A percentile compares a stretch with the other conserved stretches of the same genome.
These are phyloP conservation scores for Silurus lanzhouensis DNA, from an alignment of 2,797 vertebrate genomes.

Conservation along the genomic window DNA sequence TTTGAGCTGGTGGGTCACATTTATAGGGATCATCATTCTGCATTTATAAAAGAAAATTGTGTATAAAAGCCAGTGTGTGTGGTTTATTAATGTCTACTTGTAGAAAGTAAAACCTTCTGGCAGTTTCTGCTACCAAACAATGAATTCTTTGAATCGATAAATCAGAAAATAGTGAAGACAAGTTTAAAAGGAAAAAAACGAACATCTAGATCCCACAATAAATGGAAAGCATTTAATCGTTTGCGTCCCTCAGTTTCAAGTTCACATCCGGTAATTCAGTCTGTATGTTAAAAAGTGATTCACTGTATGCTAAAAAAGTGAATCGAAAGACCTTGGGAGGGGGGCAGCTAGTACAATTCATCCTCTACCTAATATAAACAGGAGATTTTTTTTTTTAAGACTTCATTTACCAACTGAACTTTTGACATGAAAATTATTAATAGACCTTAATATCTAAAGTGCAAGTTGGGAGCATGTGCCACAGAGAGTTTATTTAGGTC, in stretches of 20 bases:
- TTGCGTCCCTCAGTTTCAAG: neutral
- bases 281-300: neutral
- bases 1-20: neutral
- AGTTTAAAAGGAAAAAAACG: too few species aligned
- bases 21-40: neutral
- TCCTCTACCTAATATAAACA: slow-evolving; percentile 18
- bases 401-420: slow-evolving; percentile 33
- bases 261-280: neutral
- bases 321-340: slow-evolving; percentile 16
- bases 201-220: neutral
- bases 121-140: neutral
- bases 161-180: neutral
- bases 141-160: neutral
- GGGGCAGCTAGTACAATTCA: neutral
- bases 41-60: neutral
- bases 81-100: too few species aligned
- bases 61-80: too few species aligned
- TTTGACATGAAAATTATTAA: slow-evolving; percentile 36
- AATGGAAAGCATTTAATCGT: neutral
- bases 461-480: slow-evolving; percentile 1
- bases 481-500: slow-evolving; percentile 36
- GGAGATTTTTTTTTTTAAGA: slow-evolving; percentile 19
- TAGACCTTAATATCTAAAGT: slow-evolving; percentile 22
- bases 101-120: neutral
- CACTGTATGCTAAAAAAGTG: neutral